Evolutionary conservation across 2,797 vertebrate genomes (phyloP), one percentile per base, ranked within the genome.

Genomic region (Tamandua tetradactyla): DNA sequence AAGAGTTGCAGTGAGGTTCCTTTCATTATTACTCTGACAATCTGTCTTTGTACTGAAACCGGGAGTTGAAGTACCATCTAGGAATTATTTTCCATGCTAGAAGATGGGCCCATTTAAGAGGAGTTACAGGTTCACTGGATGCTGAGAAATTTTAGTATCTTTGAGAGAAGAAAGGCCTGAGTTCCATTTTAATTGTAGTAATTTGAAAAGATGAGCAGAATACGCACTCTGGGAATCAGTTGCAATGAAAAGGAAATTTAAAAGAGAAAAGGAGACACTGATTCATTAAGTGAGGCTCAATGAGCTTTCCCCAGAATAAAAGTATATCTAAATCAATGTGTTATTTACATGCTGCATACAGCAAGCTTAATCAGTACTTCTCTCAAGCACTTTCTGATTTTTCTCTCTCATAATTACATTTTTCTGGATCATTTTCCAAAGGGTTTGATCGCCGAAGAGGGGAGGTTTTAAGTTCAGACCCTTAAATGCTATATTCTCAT

Each of bases 21-120:
- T 98, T 98, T 97, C 98, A 98, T 98, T 97, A 98, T 97, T 97
- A 96, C 88, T 94, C 82, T 94, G 96, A 97, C 95, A 98, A 97
- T 97, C 94, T 94, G 86, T 97, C 97, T 98, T 96, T 97, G 86
- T 87, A 78, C 82, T 96, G 80, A 97, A 97, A 97, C 91, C 85
- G 96, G 96, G 91, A 97, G 96, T 97, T 97, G 98, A 97, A 94
- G n/a, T 44, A 84, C 94, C 9, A 1, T 92, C 79, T 89, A 95
- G 97, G 81, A 95, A 97, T 97, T 89, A 93, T 22, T 44, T 96
- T 97, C 96, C 52, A 66, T 68, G 92, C 80, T 91, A 93, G 66
- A 95, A 10, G 12, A 93, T 49, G 86, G 52, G 30, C 27, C 89
- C 5, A 93, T 97, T 97, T 97, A 95, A 86, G 93, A 97, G 97